Evolutionary conservation across 2,113 vertebrate species (phyloP).

Genomic region (Syngnathus floridae): DNA sequence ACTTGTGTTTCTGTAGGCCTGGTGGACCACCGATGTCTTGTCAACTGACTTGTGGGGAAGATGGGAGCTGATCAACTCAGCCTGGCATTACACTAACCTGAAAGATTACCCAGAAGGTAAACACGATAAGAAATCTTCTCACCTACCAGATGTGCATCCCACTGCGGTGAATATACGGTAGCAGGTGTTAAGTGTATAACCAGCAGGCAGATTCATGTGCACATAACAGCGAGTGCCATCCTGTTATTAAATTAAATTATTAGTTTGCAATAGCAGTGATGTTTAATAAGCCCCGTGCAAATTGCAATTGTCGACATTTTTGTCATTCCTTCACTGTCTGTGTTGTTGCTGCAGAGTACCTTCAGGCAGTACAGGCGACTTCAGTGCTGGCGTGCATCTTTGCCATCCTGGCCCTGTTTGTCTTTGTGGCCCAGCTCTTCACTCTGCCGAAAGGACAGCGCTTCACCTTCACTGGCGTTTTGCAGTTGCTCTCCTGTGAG

Average conservation of each 20-base stretch:
- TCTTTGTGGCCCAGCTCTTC: conserved; percentile 91
- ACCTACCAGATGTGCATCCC: not conserved
- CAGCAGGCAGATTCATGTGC: not conserved
- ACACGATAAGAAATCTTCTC: not conserved
- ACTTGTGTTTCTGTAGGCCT: conserved; percentile 53
- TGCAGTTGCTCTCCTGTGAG: conserved; percentile 86
- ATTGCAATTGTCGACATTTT: not conserved
- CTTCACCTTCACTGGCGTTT: conserved; percentile 85
- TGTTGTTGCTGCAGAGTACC: conserved; percentile 64
- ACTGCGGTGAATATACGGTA: too few relatives aligned
- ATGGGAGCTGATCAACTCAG: conserved; percentile 47
- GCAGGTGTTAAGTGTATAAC: not conserved
- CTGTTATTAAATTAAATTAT: not conserved
- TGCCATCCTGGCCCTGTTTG: conserved; percentile 76
- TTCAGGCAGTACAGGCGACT: conserved; percentile 84
- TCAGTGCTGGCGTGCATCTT: conserved; percentile 90
- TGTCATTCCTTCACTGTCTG: conserved; percentile 5
- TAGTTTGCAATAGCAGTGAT: not conserved
- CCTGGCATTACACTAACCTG: conserved; percentile 66
- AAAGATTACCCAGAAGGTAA: conserved; percentile 57
- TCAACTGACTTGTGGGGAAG: conserved; percentile 70
- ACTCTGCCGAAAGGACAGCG: conserved; percentile 89
- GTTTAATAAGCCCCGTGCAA: not conserved
- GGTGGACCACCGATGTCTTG: conserved; percentile 60
- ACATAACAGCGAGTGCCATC: not conserved